phyloP scores from a whole-genome alignment of 2,888 invertebrate genomes.

The Odontocolon sp. region DNA sequence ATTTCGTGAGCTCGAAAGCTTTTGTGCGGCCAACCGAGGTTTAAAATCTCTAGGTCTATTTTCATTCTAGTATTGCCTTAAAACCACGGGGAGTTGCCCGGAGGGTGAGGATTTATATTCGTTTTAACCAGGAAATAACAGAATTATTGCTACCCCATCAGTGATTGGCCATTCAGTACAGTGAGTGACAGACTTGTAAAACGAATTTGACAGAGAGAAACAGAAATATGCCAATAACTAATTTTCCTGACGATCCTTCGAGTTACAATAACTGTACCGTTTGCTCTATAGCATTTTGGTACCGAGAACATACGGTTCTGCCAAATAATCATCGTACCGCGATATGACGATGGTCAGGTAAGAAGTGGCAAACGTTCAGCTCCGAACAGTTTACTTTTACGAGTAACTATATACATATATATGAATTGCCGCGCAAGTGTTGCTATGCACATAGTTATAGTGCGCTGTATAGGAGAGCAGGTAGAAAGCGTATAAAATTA shows the following conservation, averaged over 20 bases:
- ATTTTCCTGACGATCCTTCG: no score
- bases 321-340: slow-evolving; percentile 9
- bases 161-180: no score
- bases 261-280: no score
- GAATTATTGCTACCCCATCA: no score
- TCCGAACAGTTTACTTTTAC: slow-evolving; percentile 8
- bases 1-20: background rate
- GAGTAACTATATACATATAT: background rate
- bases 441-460: background rate
- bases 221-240: no score
- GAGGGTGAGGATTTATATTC: background rate
- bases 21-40: slow-evolving; percentile 7
- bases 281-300: background rate
- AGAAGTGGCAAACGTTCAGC: background rate
- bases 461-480: slow-evolving; percentile 47
- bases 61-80: background rate
- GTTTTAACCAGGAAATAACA: background rate
- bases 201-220: no score
- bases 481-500: slow-evolving; percentile 76
- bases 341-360: background rate
- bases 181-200: no score
- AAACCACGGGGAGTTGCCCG: background rate
- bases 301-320: no score
- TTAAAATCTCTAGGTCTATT: slow-evolving; percentile 11
- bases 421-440: no score